Base-by-base conservation (phyloP, 1,140 invertebrate genomes). In the Lamellibrachia luymesi region DNA sequence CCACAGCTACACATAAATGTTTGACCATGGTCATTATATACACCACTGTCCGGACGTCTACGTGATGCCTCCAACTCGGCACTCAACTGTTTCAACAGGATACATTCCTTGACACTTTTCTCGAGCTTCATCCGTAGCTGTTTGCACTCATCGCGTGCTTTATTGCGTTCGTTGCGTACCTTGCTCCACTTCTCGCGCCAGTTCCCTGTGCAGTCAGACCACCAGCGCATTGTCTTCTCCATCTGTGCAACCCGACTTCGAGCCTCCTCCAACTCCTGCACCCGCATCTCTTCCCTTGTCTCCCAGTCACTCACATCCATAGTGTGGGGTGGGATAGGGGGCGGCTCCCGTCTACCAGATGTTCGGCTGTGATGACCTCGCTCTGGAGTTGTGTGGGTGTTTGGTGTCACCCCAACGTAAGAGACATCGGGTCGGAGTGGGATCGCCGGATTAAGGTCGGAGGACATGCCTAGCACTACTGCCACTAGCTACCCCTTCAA, bases 211-310 rank as follows among this genome's bases (percentile, higher is more conserved):
- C 98, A 98, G 94, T 98, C 98, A 0, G 98, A 98, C 99, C 99
- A 99, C 99, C 99, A 99, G 92, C 98, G 97, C 98, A 99, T 99
- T 0, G 99, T 99, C 96, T 99, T 99, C 96, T 99, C 99, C 99
- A 99, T 99, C 96, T 99, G 99, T 0, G 98, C 97, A 5, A 98
- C 98, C 93, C 98, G 96, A 1, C 98, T 98, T 94, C 98, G 97
- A 0, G 98, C 98, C 95, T 99, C 98, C 94, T 99, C 98, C 93
- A 99, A 96, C 95, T 99, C 98, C 93, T 98, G 96, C 95, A 98
- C 94, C 50, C 96, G 94, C 93, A 96, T 94, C 91, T 96, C 96
- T 92, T 97, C 96, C 92, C 95, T 95, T 50, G 95, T 94, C 93
- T 96, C 96, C 95, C 95, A 95, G 91, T 96, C 96, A 92, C 95